Conservation (phyloP, 2,888 invertebrate genomes). For the Papilio gigon region DNA sequence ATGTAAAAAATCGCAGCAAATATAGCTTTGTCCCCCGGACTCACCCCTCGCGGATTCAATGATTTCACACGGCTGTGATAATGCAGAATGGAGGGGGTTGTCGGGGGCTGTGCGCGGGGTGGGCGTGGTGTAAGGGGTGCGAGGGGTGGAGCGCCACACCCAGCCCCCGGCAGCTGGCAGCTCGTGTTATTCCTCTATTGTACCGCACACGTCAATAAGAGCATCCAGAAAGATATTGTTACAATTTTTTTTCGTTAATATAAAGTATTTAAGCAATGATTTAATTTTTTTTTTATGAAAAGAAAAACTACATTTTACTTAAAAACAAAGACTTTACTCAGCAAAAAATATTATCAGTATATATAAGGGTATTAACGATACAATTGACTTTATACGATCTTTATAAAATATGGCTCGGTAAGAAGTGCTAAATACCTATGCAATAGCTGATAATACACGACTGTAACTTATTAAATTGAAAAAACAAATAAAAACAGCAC, state of each 20-base stretch:
- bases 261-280: not conserved
- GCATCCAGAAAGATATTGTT: constrained; percentile 57
- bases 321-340: too few relatives aligned
- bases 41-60: constrained; percentile 65
- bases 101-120: constrained; percentile 55
- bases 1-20: constrained; percentile 72
- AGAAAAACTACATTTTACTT: too few relatives aligned
- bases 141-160: constrained; percentile 57
- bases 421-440: too few relatives aligned
- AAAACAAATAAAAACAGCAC: not conserved
- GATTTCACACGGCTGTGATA: constrained; percentile 75
- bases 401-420: too few relatives aligned
- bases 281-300: too few relatives aligned
- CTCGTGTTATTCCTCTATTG: constrained; percentile 60
- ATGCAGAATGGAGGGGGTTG: constrained; percentile 57
- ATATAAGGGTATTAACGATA: too few relatives aligned
- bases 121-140: constrained; percentile 65
- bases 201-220: constrained; percentile 62
- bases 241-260: not conserved
- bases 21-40: constrained; percentile 65
- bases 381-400: too few relatives aligned
- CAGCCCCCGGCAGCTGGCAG: constrained; percentile 65
- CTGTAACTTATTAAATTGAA: not conserved
- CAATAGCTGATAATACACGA: not conserved
- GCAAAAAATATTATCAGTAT: too few relatives aligned